Conservation (phyloP, 1,140 invertebrate genomes). For the Mylabris phalerata region DNA sequence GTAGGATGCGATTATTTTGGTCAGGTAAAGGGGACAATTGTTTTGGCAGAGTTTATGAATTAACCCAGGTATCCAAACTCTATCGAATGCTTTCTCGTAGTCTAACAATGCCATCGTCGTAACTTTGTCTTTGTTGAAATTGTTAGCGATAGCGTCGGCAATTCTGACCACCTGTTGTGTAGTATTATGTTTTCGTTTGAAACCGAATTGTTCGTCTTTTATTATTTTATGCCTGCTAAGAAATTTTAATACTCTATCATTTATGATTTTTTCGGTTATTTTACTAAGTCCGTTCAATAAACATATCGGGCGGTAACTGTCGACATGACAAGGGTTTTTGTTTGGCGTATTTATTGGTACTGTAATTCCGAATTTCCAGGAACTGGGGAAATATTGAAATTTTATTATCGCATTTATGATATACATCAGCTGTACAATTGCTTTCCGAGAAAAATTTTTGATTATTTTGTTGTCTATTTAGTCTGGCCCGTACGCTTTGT, state of each 20-base stretch:
- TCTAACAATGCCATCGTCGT: constrained; percentile 31
- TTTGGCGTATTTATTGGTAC: constrained; percentile 39
- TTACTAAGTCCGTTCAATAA: constrained; percentile 32
- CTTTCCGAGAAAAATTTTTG: constrained; percentile 14
- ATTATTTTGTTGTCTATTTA: background rate
- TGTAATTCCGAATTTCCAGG: constrained; percentile 39
- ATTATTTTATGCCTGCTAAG: background rate
- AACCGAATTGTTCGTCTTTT: constrained; percentile 22
- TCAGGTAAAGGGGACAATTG: constrained; percentile 14
- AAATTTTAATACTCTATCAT: background rate
- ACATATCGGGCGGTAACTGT: constrained; percentile 36
- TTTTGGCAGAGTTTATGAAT: constrained; percentile 28
- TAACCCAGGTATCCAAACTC: constrained; percentile 33
- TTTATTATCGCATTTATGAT: constrained; percentile 31
- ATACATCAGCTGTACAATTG: background rate
- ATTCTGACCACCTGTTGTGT: constrained; percentile 38
- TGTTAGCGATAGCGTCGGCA: constrained; percentile 30
- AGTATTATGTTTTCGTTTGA: constrained; percentile 24
- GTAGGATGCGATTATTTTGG: constrained; percentile 24
- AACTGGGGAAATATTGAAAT: constrained; percentile 30
- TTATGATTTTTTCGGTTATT: constrained; percentile 30
- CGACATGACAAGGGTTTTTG: constrained; percentile 27
- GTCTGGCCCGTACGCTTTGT: too few species aligned
- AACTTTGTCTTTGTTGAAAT: constrained; percentile 28
- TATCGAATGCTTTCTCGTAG: constrained; percentile 37